Percentiles rank a stretch among this genome's conserved stretches.
Evolutionary conservation across 2,797 vertebrate species (phyloP).

Genomic region (Delichon dasypus): DNA sequence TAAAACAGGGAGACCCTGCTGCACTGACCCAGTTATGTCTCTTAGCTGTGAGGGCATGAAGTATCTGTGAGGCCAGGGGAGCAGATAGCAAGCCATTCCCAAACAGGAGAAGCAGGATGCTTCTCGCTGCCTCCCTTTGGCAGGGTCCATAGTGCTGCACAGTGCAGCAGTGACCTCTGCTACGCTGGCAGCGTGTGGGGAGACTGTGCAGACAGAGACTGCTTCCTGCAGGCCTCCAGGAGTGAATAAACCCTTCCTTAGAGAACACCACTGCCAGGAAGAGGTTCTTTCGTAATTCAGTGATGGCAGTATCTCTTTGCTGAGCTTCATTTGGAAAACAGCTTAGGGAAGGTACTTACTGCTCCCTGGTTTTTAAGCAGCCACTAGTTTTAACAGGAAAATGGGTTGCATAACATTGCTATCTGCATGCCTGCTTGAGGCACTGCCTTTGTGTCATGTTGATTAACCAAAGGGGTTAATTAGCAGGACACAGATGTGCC

Average conservation of each 20-base stretch:
- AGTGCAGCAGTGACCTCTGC: rapidly evolving
- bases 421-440: not conserved
- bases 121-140: not conserved
- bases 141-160: rapidly evolving
- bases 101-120: not conserved
- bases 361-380: not conserved
- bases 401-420: not conserved
- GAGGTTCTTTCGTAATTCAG: not conserved
- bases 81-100: not conserved
- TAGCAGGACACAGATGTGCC: not conserved
- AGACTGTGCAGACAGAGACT: not conserved
- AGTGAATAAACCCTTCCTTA: not conserved
- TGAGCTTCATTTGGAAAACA: not conserved
- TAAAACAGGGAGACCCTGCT: not conserved
- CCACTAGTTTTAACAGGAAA: not conserved
- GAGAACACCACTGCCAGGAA: not conserved
- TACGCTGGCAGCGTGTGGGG: rapidly evolving
- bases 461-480: not conserved
- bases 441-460: not conserved
- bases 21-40: not conserved
- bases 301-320: not conserved
- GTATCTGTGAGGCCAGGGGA: not conserved
- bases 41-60: not conserved
- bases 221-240: not conserved
- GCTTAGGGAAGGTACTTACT: not conserved